phyloP scores from a whole-genome alignment of 2,113 vertebrate genomes.

The Lagenorhynchus albirostris region DNA sequence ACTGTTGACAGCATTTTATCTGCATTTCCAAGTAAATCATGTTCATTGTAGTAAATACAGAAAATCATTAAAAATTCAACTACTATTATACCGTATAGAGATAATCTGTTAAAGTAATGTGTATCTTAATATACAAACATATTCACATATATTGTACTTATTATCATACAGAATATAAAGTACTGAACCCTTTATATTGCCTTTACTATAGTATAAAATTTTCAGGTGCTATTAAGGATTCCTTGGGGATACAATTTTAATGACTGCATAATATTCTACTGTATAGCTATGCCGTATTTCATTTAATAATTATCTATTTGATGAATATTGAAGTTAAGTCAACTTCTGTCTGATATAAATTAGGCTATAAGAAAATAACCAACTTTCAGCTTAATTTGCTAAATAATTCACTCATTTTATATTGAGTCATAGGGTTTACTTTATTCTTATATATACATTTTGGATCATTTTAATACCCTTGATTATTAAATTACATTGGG shows the following conservation, averaged over 20 bases:
- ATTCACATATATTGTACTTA: neutral
- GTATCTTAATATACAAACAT: neutral
- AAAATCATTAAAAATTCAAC: neutral
- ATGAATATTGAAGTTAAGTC: neutral
- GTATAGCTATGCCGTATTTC: neutral
- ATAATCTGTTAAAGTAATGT: neutral
- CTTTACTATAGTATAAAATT: neutral
- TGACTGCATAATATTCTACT: neutral
- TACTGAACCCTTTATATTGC: neutral
- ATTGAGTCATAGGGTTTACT: neutral
- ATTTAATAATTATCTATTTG: neutral
- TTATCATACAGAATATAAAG: neutral
- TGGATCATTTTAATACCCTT: neutral
- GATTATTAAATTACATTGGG: neutral
- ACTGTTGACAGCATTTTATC: neutral
- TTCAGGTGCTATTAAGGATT: conserved; percentile 5
- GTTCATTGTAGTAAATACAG: neutral
- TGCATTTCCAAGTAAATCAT: neutral
- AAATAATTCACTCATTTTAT: neutral
- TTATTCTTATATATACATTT: neutral
- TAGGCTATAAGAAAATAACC: neutral
- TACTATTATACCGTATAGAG: neutral
- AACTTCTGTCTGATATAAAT: neutral
- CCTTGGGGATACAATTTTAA: neutral
- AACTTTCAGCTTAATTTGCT: neutral